phyloP scores from a whole-genome alignment of 1,140 invertebrate species.

The Sitophilus oryzae region DNA sequence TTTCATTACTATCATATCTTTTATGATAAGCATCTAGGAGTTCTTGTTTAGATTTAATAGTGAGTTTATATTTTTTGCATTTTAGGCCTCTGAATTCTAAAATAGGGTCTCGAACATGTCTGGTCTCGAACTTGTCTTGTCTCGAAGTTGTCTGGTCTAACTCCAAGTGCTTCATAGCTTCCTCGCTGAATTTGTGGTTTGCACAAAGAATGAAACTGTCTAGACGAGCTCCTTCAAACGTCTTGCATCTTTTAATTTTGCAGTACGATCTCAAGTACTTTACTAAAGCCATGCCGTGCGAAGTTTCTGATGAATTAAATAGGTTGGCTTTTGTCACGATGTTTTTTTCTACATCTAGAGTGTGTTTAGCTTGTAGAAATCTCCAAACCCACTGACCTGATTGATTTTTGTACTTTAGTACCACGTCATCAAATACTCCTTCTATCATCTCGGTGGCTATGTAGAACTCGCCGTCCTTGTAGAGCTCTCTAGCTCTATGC shows the following conservation, averaged over 20 bases:
- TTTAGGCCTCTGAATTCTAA: neutral
- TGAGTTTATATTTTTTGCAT: neutral
- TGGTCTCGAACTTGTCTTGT: neutral
- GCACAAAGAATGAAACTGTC: neutral
- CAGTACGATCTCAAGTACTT: neutral
- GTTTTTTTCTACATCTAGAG: neutral
- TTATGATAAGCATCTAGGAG: neutral
- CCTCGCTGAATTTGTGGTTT: neutral
- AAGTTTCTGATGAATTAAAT: neutral
- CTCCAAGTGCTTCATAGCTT: neutral
- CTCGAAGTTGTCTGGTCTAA: neutral
- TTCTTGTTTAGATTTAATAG: neutral
- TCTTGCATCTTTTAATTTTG: neutral
- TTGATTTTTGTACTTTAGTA: neutral
- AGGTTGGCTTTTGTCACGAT: neutral
- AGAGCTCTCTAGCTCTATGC: neutral
- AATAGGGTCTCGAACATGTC: neutral
- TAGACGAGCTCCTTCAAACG: neutral
- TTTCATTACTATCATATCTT: neutral
- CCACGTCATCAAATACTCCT: neutral
- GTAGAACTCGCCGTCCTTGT: neutral
- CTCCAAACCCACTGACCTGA: neutral
- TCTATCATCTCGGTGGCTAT: neutral
- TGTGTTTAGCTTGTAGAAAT: neutral
- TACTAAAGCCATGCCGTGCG: neutral